Evolutionary conservation across 2,888 invertebrate species (phyloP).

Genomic region (Chymomyza fuscimana): DNA sequence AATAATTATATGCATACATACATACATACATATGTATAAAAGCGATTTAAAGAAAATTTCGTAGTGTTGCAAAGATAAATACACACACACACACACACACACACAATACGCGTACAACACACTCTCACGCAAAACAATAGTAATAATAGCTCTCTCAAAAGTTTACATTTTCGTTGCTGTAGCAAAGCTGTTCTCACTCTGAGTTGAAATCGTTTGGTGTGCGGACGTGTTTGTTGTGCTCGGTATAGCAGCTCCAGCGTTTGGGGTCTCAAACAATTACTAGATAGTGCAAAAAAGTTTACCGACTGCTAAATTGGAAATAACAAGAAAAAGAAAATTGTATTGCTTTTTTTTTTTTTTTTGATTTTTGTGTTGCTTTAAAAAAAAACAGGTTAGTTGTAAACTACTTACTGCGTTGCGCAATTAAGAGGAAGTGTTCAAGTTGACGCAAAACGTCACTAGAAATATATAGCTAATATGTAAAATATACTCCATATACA

Average conservation of each 20-base stretch:
- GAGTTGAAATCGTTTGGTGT: conserved; percentile 58
- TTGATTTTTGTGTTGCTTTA: conserved; percentile 3
- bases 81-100: not conserved
- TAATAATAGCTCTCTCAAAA: conserved; percentile 16
- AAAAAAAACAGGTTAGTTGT: conserved; percentile 39
- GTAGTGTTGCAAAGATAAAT: not conserved
- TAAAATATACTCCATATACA: conserved; percentile 15
- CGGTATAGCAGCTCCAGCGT: conserved; percentile 2
- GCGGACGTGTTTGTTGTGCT: conserved; percentile 47
- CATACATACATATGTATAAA: not conserved
- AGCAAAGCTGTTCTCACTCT: conserved; percentile 59
- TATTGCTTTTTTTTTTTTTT: conserved; percentile 12
- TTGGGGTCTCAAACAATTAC: not conserved
- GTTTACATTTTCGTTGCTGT: conserved; percentile 59
- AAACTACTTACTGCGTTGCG: not conserved
- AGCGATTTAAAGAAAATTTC: not conserved
- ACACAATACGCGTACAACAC: not conserved
- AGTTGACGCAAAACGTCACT: conserved; percentile 33
- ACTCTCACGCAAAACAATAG: not conserved
- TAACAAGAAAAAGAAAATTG: conserved; percentile 4
- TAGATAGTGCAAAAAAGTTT: not conserved
- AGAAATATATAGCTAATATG: conserved; percentile 7
- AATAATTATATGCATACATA: too few species aligned
- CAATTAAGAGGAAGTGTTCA: conserved; percentile 17
- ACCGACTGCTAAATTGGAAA: not conserved